A percentile compares a stretch with the other conserved stretches of the same genome.
Conservation (phyloP, 1,140 invertebrate genomes). For the Lycorma delicatula region DNA sequence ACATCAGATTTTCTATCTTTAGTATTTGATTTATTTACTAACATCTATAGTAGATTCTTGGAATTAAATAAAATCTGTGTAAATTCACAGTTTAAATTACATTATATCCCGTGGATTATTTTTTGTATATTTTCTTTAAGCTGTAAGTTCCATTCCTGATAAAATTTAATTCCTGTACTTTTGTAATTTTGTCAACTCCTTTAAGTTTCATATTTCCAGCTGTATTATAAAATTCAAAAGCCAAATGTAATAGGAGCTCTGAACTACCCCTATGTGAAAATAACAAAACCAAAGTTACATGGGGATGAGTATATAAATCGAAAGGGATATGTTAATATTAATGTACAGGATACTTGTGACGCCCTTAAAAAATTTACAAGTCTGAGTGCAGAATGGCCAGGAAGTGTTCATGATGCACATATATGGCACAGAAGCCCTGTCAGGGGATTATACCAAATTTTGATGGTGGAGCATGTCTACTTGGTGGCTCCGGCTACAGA, state of each 20-base stretch:
- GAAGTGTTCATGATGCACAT: slow-evolving; percentile 3
- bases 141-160: no score
- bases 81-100: no score
- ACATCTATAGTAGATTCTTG: no score
- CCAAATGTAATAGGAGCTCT: not conserved
- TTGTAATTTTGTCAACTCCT: no score
- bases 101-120: no score
- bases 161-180: no score
- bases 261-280: not conserved
- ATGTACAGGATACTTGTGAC: slow-evolving; percentile 1
- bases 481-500: not conserved
- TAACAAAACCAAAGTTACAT: not conserved
- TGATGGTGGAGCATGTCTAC: not conserved
- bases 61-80: no score
- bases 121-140: no score
- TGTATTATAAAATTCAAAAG: no score
- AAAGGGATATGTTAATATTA: slow-evolving; percentile 7
- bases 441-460: not conserved
- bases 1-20: no score
- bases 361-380: slow-evolving; percentile 1
- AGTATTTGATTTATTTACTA: no score
- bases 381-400: not conserved
- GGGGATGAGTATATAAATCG: not conserved
- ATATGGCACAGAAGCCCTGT: not conserved
- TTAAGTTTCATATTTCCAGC: no score